Evolutionary conservation across 2,888 invertebrate species (phyloP).

Genomic region (Pseudococcus jackbeardsleyi): DNA sequence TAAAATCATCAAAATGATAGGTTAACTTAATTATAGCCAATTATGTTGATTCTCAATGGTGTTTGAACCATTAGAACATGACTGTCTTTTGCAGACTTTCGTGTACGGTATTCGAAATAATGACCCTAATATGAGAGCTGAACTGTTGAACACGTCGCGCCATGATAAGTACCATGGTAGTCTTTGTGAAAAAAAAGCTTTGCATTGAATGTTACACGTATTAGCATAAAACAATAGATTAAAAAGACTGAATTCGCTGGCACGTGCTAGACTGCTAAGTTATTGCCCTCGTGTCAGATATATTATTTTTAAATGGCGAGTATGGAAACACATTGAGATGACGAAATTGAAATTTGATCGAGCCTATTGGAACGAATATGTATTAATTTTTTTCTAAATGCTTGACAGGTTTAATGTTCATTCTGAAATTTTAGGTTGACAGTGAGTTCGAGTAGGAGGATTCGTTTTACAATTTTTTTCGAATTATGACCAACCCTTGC

Average conservation of each 20-base stretch:
- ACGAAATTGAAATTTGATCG: not conserved
- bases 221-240: slow-evolving; percentile 2
- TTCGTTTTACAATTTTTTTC: no score
- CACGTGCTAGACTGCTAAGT: not conserved
- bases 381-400: not conserved
- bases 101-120: not conserved
- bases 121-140: not conserved
- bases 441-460: no score
- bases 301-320: not conserved
- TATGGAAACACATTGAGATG: not conserved
- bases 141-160: slow-evolving; percentile 21
- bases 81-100: not conserved
- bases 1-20: not conserved
- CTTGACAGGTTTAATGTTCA: not conserved
- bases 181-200: not conserved
- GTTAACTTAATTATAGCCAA: not conserved
- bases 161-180: not conserved
- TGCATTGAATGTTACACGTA: not conserved
- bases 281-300: not conserved
- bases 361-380: not conserved
- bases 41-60: not conserved
- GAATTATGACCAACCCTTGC: no score
- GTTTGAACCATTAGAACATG: not conserved
- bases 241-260: not conserved
- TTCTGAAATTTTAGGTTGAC: no score